Conservation (phyloP, 2,888 invertebrate genomes). For the Chrysina gloriosa region DNA sequence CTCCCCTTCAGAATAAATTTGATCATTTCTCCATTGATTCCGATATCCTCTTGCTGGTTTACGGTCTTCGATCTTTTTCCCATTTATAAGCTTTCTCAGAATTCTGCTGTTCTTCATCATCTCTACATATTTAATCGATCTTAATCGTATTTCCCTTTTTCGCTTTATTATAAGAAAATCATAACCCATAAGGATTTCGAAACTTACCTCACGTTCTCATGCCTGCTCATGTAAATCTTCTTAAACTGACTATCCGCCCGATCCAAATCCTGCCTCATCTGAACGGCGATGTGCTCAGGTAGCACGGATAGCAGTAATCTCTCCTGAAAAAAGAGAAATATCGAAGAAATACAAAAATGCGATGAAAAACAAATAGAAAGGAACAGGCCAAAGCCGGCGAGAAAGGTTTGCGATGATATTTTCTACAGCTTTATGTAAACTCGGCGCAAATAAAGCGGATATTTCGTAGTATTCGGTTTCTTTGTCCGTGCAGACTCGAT, state of each 20-base stretch:
- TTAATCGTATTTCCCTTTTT: too few species aligned
- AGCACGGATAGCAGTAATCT: conserved; percentile 90
- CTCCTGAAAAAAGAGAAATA: conserved; percentile 74
- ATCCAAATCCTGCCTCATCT: conserved; percentile 95
- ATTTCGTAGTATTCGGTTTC: background rate
- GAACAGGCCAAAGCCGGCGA: background rate
- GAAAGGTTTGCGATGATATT: background rate
- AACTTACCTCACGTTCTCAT: conserved; percentile 92
- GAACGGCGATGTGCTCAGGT: conserved; percentile 95
- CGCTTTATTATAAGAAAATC: too few species aligned
- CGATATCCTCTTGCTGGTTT: too few species aligned
- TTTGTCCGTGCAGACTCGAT: background rate
- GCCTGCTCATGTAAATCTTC: conserved; percentile 97
- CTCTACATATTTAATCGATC: too few species aligned
- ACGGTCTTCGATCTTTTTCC: too few species aligned
- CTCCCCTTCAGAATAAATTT: too few species aligned
- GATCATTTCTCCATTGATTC: too few species aligned
- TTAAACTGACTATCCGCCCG: conserved; percentile 94
- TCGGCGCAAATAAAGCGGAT: conserved; percentile 4
- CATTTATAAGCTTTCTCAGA: too few species aligned
- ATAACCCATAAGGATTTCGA: too few species aligned
- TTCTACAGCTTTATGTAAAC: background rate
- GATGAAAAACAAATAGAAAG: background rate
- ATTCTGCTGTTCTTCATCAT: too few species aligned
- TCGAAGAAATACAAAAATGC: background rate